Conservation (phyloP, 2,888 invertebrate genomes). For the Trachelus troglodyta region DNA sequence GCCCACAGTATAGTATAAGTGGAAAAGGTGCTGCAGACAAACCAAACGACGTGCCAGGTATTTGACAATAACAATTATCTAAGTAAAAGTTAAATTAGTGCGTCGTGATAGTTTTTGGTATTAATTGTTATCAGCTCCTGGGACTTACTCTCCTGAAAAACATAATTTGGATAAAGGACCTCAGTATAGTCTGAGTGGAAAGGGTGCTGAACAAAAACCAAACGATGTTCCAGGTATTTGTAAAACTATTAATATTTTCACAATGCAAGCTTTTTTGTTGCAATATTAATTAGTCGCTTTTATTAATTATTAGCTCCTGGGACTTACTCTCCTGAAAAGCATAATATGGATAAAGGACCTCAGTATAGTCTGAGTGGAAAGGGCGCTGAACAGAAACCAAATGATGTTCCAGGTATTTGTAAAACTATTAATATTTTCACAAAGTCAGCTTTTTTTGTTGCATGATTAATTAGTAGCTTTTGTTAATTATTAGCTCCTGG, state of each 20-base stretch:
- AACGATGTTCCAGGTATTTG: conserved; percentile 61
- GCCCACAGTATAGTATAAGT: conserved; percentile 50
- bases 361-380: no score
- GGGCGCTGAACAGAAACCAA: no score
- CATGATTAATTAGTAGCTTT: not conserved
- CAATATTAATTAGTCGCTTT: no score
- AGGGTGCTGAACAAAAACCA: conserved; percentile 62
- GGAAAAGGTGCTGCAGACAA: conserved; percentile 38
- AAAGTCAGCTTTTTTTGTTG: not conserved
- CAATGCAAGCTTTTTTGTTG: no score
- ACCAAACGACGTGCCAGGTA: conserved; percentile 57
- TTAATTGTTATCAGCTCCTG: conserved; percentile 57
- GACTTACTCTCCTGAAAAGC: no score
- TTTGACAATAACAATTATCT: not conserved
- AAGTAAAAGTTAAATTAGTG: no score
- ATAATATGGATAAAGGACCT: no score
- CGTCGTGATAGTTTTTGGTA: no score
- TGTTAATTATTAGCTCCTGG: conserved; percentile 62
- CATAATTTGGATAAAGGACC: conserved; percentile 70
- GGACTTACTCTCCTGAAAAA: conserved; percentile 70
- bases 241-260: not conserved
- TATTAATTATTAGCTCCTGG: no score
- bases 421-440: not conserved
- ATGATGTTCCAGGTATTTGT: no score
- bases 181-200: conserved; percentile 75